Conservation (phyloP, 1,140 invertebrate species). For the Drosophila azteca region DNA sequence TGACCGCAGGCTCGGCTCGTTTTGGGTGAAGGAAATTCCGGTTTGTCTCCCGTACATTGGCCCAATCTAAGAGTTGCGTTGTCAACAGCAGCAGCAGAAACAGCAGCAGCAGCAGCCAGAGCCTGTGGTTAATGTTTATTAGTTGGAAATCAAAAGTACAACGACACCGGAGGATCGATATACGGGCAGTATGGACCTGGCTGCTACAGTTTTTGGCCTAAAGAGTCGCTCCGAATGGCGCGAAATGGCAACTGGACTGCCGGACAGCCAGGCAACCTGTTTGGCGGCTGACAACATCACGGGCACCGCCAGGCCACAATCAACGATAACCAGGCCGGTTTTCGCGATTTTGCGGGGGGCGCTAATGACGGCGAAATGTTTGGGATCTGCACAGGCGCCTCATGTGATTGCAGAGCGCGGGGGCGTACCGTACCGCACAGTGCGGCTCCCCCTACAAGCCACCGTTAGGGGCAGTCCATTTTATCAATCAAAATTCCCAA, state of each 20-base stretch:
- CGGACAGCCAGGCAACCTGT: constrained; percentile 49
- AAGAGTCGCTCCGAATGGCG: constrained; percentile 39
- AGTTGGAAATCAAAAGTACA: constrained; percentile 76
- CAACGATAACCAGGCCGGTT: constrained; percentile 55
- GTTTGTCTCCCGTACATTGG: constrained; percentile 65
- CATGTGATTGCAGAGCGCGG: constrained; percentile 42
- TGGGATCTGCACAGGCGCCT: constrained; percentile 34
- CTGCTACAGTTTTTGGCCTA: constrained; percentile 76
- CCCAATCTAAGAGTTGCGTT: constrained; percentile 62
- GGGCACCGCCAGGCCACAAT: constrained; percentile 32
- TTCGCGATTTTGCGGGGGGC: constrained; percentile 44
- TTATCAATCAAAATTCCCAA: constrained; percentile 68
- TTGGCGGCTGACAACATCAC: constrained; percentile 23
- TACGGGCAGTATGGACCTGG: constrained; percentile 18
- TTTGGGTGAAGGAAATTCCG: constrained; percentile 58
- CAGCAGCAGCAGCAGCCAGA: background rate
- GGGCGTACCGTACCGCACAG: constrained; percentile 58
- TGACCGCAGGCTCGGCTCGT: constrained; percentile 46
- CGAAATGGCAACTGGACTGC: no score
- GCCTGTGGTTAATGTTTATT: constrained; percentile 58
- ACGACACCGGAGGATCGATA: constrained; percentile 59
- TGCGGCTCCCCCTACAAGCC: background rate
- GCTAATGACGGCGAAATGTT: constrained; percentile 70
- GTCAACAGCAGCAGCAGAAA: constrained; percentile 34
- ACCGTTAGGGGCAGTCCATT: constrained; percentile 36